Conservation (phyloP, 2,888 invertebrate genomes). For the Eupelmus urozonus region DNA sequence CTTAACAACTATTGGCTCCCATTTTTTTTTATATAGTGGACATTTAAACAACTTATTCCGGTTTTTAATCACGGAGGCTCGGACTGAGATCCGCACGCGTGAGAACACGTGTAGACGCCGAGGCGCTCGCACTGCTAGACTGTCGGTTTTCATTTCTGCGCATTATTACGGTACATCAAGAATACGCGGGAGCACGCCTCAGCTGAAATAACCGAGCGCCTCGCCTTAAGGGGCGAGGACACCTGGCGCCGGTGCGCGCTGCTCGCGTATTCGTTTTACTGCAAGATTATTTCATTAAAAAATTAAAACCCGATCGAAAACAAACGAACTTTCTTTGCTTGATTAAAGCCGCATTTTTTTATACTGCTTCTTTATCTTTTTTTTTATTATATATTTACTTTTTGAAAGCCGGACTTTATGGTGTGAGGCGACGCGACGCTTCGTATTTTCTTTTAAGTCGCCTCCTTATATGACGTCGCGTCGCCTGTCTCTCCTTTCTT, state of each 20-base stretch:
- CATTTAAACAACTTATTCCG: slow-evolving; percentile 78
- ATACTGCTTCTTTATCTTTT: slow-evolving; percentile 42
- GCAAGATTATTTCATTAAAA: slow-evolving; percentile 78
- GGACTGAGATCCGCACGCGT: slow-evolving; percentile 72
- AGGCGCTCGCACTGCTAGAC: slow-evolving; percentile 78
- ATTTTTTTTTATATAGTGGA: slow-evolving; percentile 75
- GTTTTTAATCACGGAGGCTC: slow-evolving; percentile 78
- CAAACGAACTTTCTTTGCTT: slow-evolving; percentile 72
- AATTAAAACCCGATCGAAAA: slow-evolving; percentile 77
- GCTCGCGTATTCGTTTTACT: slow-evolving; percentile 70
- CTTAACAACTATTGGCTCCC: slow-evolving; percentile 75
- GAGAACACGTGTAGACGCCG: slow-evolving; percentile 74
- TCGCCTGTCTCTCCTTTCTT: slow-evolving; percentile 34
- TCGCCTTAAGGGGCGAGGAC: not conserved
- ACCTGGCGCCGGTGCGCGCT: slow-evolving; percentile 35
- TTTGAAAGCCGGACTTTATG: slow-evolving; percentile 54
- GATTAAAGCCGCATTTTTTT: slow-evolving; percentile 70
- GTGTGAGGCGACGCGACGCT: slow-evolving; percentile 39
- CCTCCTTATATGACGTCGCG: slow-evolving; percentile 34
- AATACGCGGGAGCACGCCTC: slow-evolving; percentile 68
- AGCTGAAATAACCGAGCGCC: slow-evolving; percentile 11
- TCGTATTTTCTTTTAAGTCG: no score
- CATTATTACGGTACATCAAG: slow-evolving; percentile 75
- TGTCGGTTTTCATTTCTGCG: slow-evolving; percentile 78
- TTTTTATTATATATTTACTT: slow-evolving; percentile 39